A percentile compares a stretch with the other conserved stretches of the same genome.
Evolutionary conservation across 1,140 invertebrate genomes (phyloP).

Genomic region (Camponotus vicinus): DNA sequence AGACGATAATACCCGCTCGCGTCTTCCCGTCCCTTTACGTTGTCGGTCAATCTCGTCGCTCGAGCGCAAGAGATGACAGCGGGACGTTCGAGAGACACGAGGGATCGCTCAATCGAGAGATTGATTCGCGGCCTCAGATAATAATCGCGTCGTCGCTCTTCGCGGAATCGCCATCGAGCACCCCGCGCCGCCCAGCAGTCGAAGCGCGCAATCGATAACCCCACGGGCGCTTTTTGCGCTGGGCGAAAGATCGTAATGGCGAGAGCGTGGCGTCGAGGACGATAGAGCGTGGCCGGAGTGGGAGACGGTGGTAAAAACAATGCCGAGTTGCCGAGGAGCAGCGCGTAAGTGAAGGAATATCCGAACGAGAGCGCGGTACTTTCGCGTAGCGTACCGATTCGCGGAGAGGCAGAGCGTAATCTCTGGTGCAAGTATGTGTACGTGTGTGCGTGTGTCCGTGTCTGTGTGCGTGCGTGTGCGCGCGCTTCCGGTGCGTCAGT

Average conservation of each 20-base stretch:
- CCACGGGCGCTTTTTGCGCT: slow-evolving; percentile 47
- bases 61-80: no score
- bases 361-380: background rate
- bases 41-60: no score
- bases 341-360: slow-evolving; percentile 58
- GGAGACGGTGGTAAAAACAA: slow-evolving; percentile 69
- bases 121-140: background rate
- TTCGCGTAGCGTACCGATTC: slow-evolving; percentile 28
- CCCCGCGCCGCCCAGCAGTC: slow-evolving; percentile 8
- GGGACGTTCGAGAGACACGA: background rate
- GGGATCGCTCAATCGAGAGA: background rate
- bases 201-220: slow-evolving; percentile 51
- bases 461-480: background rate
- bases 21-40: no score
- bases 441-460: background rate
- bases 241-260: slow-evolving; percentile 63
- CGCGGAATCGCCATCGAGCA: slow-evolving; percentile 8
- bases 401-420: slow-evolving; percentile 28
- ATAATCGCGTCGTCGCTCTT: background rate
- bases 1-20: no score
- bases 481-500: slow-evolving; percentile 35
- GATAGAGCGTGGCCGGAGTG: slow-evolving; percentile 61
- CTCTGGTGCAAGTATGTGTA: background rate
- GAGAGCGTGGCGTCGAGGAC: slow-evolving; percentile 72
- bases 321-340: slow-evolving; percentile 64